A percentile compares a stretch with the other conserved stretches of the same genome.
Conservation (phyloP, 2,888 invertebrate genomes). For the Margaritifera margaritifera region DNA sequence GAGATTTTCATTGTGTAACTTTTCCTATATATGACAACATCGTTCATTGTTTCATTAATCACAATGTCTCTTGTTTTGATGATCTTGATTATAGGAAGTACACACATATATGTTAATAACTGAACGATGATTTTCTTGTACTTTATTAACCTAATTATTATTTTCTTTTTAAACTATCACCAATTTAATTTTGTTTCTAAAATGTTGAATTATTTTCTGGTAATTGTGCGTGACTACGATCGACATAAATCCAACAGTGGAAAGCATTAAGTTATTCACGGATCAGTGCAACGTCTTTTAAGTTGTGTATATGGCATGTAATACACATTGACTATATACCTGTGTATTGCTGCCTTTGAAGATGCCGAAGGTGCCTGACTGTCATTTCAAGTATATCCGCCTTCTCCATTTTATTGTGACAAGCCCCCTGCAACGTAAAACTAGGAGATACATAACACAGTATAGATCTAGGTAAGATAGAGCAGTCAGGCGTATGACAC, state of each 20-base stretch:
- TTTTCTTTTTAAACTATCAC: no score
- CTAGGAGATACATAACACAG: neutral
- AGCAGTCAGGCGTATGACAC: neutral
- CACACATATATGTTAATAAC: no score
- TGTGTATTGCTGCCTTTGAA: slow-evolving; percentile 84
- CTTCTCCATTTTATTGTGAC: slow-evolving; percentile 95
- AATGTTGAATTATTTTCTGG: no score
- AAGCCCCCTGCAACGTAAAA: slow-evolving; percentile 83
- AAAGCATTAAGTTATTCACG: neutral
- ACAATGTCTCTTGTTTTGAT: no score
- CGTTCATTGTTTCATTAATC: no score
- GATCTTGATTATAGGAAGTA: no score
- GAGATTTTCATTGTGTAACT: no score
- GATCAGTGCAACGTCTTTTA: neutral
- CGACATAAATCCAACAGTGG: slow-evolving; percentile 1
- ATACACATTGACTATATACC: slow-evolving; percentile 23
- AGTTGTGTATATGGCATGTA: neutral
- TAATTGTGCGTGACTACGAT: slow-evolving; percentile 9
- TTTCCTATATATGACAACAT: no score
- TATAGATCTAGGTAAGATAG: neutral
- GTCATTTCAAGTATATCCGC: slow-evolving; percentile 98
- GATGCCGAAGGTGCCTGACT: slow-evolving; percentile 90
- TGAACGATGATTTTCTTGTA: no score
- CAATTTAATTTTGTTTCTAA: no score
- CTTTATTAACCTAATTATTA: no score